Evolutionary conservation across 2,888 invertebrate genomes (phyloP).

Genomic region (Alviniconcha strummeri): DNA sequence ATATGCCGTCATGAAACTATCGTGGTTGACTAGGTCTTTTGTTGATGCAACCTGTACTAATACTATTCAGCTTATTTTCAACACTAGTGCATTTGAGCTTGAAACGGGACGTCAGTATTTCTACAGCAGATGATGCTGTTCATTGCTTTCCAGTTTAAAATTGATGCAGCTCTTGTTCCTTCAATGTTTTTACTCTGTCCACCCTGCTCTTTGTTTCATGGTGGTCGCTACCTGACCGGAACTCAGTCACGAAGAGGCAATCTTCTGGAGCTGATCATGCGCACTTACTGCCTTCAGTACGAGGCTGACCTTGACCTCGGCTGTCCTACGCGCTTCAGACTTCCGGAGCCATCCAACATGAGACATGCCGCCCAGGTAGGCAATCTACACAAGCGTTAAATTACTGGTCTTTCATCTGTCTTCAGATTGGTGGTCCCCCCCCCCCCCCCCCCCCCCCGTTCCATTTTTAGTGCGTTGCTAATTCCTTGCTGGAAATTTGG

Average conservation of each 20-base stretch:
- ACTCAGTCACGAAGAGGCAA: constrained; percentile 63
- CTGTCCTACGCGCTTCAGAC: constrained; percentile 63
- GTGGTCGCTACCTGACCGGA: not conserved
- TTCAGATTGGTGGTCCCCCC: too few relatives aligned
- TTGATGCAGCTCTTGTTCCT: too few relatives aligned
- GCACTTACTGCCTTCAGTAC: constrained; percentile 61
- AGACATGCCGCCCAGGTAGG: constrained; percentile 66
- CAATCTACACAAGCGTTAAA: not conserved
- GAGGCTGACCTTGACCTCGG: constrained; percentile 64
- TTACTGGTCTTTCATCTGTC: not conserved
- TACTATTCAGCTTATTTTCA: too few relatives aligned
- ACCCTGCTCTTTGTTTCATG: not conserved
- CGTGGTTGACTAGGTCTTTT: too few relatives aligned
- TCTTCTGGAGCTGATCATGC: constrained; percentile 64
- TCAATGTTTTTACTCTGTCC: too few relatives aligned
- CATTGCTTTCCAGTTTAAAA: too few relatives aligned
- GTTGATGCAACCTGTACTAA: too few relatives aligned
- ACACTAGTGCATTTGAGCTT: too few relatives aligned
- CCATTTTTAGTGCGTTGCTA: not conserved
- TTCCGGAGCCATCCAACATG: constrained; percentile 68
- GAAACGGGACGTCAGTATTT: too few relatives aligned
- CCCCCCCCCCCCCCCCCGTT: not conserved
- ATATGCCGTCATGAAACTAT: too few relatives aligned
- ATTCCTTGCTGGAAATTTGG: too few relatives aligned
- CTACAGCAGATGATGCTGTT: too few relatives aligned